Base-by-base conservation (phyloP, 1,140 invertebrate species). In the Panulirus ornatus region DNA sequence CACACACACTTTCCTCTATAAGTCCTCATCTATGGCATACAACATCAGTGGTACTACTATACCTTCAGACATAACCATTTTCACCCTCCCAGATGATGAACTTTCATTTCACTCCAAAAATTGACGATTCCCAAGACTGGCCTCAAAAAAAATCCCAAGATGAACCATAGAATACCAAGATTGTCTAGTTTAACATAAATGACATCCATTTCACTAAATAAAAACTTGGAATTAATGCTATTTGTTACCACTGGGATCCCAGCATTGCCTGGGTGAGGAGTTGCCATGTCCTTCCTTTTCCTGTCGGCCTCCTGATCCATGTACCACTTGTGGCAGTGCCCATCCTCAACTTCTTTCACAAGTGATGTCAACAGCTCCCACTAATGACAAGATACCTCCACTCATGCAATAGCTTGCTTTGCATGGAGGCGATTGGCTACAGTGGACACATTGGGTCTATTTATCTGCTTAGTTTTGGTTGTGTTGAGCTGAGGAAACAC, bases 61-160 rank as follows among this genome's bases (percentile, higher is more conserved):
- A n/a, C n/a, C n/a, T n/a, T n/a, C n/a, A n/a, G n/a, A n/a, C n/a
- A n/a, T n/a, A n/a, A n/a, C n/a, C n/a, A n/a, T n/a, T n/a, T n/a
- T n/a, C n/a, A n/a, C n/a, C n/a, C n/a, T n/a, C n/a, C n/a, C n/a
- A n/a, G n/a, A n/a, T n/a, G n/a, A n/a, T n/a, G n/a, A n/a, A n/a
- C n/a, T n/a, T n/a, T n/a, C n/a, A n/a, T n/a, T n/a, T n/a, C n/a
- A n/a, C n/a, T n/a, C n/a, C n/a, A n/a, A n/a, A n/a, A n/a, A n/a
- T n/a, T n/a, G n/a, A n/a, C n/a, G n/a, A n/a, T 3, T 79, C 76
- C n/a, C 76, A 44, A 79, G 40, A 79, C 14, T 44, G 22, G 3
- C 22, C 34, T n/a, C 34, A 27, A 30, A 79, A 79, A n/a, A 79
- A 79, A 79, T 44, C 44, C 40, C 38, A 44, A 79, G 30, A 75